phyloP scores from a whole-genome alignment of 2,113 vertebrate genomes.

The Patagioenas fasciata region DNA sequence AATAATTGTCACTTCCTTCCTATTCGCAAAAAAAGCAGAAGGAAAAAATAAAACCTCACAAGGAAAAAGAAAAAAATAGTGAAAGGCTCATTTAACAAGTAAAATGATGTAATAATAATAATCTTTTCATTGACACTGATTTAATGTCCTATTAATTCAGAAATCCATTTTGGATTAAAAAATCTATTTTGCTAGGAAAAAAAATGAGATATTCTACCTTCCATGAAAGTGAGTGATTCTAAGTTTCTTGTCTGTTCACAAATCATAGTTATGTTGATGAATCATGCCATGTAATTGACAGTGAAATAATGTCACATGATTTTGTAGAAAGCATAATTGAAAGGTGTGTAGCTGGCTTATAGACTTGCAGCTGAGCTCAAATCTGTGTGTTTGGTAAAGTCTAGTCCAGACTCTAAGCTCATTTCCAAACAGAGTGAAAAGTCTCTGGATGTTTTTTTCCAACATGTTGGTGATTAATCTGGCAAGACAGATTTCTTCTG shows the following conservation, averaged over 20 bases:
- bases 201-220: background rate
- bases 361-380: background rate
- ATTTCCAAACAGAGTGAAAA: background rate
- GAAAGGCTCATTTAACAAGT: background rate
- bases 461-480: background rate
- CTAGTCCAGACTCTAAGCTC: background rate
- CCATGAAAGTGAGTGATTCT: background rate
- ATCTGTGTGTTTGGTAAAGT: background rate
- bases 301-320: background rate
- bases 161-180: background rate
- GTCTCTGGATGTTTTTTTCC: background rate
- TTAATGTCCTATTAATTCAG: background rate
- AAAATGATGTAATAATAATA: background rate
- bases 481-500: background rate
- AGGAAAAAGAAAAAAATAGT: background rate
- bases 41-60: background rate
- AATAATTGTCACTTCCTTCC: conserved; percentile 37
- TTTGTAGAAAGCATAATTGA: background rate
- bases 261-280: background rate
- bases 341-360: background rate
- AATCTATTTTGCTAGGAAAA: background rate
- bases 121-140: background rate
- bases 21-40: background rate
- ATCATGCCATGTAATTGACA: background rate
- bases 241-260: background rate